phyloP scores from a whole-genome alignment of 1,140 invertebrate genomes.

The Lordiphosa clarofinis region DNA sequence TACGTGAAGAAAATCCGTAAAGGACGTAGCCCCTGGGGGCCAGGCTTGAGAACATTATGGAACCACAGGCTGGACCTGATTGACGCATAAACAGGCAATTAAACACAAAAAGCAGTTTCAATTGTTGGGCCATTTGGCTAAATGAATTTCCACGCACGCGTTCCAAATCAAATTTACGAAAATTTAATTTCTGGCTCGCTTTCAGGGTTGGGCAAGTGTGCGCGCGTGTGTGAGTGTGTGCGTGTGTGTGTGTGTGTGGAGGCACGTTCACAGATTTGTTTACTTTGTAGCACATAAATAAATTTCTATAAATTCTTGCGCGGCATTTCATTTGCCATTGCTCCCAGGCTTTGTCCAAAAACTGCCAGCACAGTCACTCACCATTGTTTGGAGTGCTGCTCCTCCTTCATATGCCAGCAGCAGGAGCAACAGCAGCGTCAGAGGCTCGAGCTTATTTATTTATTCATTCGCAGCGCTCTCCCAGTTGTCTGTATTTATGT shows the following conservation, averaged over 20 bases:
- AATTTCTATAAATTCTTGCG: slow-evolving; percentile 77
- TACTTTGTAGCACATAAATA: slow-evolving; percentile 72
- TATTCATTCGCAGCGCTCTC: slow-evolving; percentile 65
- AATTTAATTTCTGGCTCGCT: slow-evolving; percentile 70
- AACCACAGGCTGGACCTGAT: slow-evolving; percentile 46
- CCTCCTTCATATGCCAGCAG: slow-evolving; percentile 11
- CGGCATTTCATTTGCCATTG: slow-evolving; percentile 69
- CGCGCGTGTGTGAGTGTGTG: too few species aligned
- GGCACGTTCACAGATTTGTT: slow-evolving; percentile 70
- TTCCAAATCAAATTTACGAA: slow-evolving; percentile 70
- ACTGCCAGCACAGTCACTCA: slow-evolving; percentile 66
- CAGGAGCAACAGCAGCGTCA: slow-evolving; percentile 18
- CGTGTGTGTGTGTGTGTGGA: slow-evolving; percentile 45
- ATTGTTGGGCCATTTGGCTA: slow-evolving; percentile 63
- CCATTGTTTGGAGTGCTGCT: slow-evolving; percentile 12
- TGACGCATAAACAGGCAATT: slow-evolving; percentile 74
- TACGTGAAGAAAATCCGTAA: slow-evolving; percentile 53
- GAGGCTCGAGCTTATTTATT: slow-evolving; percentile 63
- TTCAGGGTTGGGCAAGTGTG: slow-evolving; percentile 57
- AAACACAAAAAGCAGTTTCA: slow-evolving; percentile 54
- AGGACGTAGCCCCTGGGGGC: slow-evolving; percentile 17
- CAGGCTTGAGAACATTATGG: slow-evolving; percentile 33
- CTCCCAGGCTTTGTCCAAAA: slow-evolving; percentile 49
- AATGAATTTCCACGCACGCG: slow-evolving; percentile 71
- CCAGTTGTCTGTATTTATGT: slow-evolving; percentile 30